Evolutionary conservation across 2,113 vertebrate species (phyloP).

Genomic region (Syrrhaptes paradoxus): DNA sequence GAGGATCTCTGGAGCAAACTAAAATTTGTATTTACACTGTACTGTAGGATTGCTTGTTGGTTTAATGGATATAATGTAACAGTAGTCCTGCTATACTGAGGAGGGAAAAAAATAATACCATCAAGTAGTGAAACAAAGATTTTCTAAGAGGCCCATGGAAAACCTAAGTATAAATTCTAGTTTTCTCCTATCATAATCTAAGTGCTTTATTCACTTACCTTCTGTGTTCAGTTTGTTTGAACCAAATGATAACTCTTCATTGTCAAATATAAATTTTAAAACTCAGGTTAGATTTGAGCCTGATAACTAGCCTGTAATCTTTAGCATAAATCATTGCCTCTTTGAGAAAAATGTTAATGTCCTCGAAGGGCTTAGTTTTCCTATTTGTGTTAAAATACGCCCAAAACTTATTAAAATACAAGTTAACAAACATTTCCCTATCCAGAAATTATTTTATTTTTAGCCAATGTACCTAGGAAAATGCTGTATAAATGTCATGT

Average conservation of each 20-base stretch:
- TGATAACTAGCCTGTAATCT: neutral
- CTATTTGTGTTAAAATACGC: neutral
- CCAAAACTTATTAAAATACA: neutral
- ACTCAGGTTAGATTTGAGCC: neutral
- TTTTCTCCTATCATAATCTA: neutral
- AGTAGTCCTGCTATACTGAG: neutral
- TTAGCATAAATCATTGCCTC: rapidly evolving
- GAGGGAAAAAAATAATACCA: neutral
- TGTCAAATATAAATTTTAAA: neutral
- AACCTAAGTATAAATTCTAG: neutral
- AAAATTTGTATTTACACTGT: neutral
- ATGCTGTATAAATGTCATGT: neutral
- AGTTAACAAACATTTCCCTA: neutral
- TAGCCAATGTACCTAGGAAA: neutral
- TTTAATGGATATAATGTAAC: neutral
- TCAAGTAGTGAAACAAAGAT: neutral
- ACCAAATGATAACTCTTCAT: neutral
- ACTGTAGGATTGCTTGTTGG: neutral
- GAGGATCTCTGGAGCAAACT: neutral
- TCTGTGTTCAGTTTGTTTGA: neutral
- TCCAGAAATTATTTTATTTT: neutral
- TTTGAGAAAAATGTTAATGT: neutral
- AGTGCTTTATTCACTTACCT: neutral
- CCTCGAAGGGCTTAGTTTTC: neutral
- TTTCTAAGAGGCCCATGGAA: rapidly evolving